Conservation (phyloP, 2,797 vertebrate genomes). For the Monodelphis domestica region DNA sequence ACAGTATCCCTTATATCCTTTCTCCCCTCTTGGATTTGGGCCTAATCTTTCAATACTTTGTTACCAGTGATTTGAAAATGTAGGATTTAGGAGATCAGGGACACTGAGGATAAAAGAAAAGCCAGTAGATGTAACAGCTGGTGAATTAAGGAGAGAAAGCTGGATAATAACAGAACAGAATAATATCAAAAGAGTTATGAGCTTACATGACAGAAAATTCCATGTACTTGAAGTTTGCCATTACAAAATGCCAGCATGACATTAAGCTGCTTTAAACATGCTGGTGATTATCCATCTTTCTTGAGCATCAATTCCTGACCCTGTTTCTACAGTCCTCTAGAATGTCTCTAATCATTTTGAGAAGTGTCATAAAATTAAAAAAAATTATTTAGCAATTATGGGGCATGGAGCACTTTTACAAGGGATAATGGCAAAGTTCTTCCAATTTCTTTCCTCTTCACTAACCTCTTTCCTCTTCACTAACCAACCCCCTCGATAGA, state of each 20-base stretch:
- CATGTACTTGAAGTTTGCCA: slow-evolving; percentile 66
- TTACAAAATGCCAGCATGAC: slow-evolving; percentile 72
- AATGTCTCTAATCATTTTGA: slow-evolving; percentile 39
- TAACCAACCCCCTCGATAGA: not conserved
- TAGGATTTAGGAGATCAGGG: slow-evolving; percentile 27
- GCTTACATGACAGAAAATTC: slow-evolving; percentile 68
- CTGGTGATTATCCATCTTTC: slow-evolving; percentile 48
- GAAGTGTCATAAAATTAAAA: slow-evolving; percentile 27
- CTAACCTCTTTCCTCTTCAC: not conserved
- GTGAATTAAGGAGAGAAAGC: slow-evolving; percentile 51
- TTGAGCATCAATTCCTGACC: slow-evolving; percentile 8
- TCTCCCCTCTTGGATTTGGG: not conserved
- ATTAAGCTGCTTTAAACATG: slow-evolving; percentile 63
- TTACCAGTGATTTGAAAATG: slow-evolving; percentile 50
- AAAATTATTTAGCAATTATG: not conserved
- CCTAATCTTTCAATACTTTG: slow-evolving; percentile 56
- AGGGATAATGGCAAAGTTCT: not conserved
- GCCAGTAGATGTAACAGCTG: slow-evolving; percentile 49
- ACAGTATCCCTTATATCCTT: not conserved
- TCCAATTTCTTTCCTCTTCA: not conserved
- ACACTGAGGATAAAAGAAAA: slow-evolving; percentile 39
- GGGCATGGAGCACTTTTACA: not conserved
- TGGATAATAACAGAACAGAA: slow-evolving; percentile 48
- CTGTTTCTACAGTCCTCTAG: slow-evolving; percentile 17
- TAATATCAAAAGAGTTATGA: slow-evolving; percentile 63